Conservation (phyloP, 2,797 vertebrate species). For the Rhinogobio ventralis region DNA sequence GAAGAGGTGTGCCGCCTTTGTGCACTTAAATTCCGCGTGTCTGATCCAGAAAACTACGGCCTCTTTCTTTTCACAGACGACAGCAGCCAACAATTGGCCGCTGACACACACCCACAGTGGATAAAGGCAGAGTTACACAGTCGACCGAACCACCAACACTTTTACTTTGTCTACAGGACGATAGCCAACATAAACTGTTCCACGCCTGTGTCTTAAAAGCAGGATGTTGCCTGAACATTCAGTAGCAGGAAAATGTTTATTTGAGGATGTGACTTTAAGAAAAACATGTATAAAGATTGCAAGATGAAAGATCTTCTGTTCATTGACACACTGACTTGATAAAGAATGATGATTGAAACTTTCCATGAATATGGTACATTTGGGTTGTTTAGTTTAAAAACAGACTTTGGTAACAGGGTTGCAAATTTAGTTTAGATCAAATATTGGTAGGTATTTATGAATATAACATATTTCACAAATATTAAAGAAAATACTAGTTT, state of each 20-base stretch:
- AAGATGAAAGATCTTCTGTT: not conserved
- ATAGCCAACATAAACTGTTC: constrained; percentile 68
- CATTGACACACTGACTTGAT: not conserved
- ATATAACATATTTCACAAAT: not conserved
- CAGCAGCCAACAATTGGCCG: constrained; percentile 89
- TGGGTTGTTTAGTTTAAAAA: not conserved
- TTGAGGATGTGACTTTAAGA: not conserved
- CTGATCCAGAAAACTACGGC: constrained; percentile 82
- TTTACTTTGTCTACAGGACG: constrained; percentile 89
- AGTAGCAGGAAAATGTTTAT: not conserved
- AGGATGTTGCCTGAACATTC: not conserved
- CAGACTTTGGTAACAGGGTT: not conserved
- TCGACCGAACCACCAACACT: constrained; percentile 81
- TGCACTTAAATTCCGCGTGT: constrained; percentile 87
- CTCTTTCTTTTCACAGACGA: constrained; percentile 88
- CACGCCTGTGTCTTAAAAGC: not conserved
- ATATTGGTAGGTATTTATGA: not conserved
- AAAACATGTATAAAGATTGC: not conserved
- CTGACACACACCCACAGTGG: constrained; percentile 91
- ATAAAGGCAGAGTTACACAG: constrained; percentile 95
- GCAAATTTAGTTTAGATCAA: not conserved
- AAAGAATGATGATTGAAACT: not conserved
- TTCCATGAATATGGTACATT: too few relatives aligned
- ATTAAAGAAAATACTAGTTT: not conserved
- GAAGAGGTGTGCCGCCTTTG: constrained; percentile 91